A percentile compares a stretch with the other conserved stretches of the same genome.
These are phyloP conservation scores for Phrynocephalus versicolor DNA, from an alignment of 2,113 vertebrate species.

Conservation along the genomic window DNA sequence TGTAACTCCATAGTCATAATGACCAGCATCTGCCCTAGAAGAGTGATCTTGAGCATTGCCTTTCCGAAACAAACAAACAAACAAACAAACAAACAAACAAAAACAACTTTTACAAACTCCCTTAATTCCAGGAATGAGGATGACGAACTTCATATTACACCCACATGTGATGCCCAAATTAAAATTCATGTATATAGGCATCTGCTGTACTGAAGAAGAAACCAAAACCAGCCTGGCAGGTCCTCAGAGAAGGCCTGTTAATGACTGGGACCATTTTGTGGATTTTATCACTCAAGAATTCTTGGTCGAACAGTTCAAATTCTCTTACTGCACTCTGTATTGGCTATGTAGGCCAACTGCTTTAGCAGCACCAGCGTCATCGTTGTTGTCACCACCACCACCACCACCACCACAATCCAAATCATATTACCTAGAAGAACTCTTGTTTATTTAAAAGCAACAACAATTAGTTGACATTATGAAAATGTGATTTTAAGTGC, in stretches of 20 bases:
- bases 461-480: background rate
- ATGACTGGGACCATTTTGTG: conserved; percentile 15
- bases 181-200: background rate
- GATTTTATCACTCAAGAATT: conserved; percentile 22
- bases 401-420: background rate
- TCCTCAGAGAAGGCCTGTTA: conserved; percentile 35
- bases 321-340: rapidly evolving
- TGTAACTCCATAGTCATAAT: no score
- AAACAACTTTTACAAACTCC: background rate
- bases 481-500: background rate
- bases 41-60: no score
- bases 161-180: background rate
- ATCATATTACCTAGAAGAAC: background rate
- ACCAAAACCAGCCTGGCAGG: conserved; percentile 1
- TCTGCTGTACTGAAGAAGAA: background rate
- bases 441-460: background rate
- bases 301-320: conserved; percentile 30
- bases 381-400: background rate
- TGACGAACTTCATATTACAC: background rate
- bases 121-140: conserved; percentile 1
- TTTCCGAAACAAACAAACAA: no score
- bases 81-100: no score
- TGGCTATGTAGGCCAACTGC: conserved; percentile 3
- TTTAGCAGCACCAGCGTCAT: background rate
- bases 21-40: no score